Evolutionary conservation across 2,888 invertebrate species (phyloP).

Genomic region (Nomada lathburiana): DNA sequence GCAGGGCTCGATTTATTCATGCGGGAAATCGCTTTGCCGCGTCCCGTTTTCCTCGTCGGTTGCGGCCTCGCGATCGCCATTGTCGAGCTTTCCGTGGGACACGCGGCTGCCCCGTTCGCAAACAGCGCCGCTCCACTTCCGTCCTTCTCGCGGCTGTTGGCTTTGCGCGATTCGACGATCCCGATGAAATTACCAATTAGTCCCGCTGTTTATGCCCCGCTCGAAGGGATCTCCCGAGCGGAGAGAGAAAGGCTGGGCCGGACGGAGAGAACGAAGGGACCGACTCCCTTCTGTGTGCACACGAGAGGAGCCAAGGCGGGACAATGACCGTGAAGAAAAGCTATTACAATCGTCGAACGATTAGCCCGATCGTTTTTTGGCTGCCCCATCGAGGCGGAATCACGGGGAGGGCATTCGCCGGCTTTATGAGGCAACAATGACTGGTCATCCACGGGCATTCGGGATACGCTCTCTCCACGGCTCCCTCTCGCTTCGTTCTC

Average conservation of each 20-base stretch:
- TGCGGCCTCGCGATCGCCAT: conserved; percentile 33
- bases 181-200: conserved; percentile 43
- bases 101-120: background rate
- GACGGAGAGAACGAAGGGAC: background rate
- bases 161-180: conserved; percentile 4
- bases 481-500: conserved; percentile 19
- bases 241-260: background rate
- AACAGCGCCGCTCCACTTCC: background rate
- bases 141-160: background rate
- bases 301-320: conserved; percentile 56
- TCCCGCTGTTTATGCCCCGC: conserved; percentile 18
- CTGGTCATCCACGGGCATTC: conserved; percentile 72
- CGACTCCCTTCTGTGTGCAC: conserved; percentile 1
- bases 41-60: background rate
- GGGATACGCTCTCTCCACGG: conserved; percentile 41
- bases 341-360: conserved; percentile 79
- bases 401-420: conserved; percentile 73
- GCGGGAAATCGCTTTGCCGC: conserved; percentile 81
- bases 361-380: conserved; percentile 78
- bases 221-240: background rate
- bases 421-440: conserved; percentile 78
- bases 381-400: conserved; percentile 65
- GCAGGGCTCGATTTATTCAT: conserved; percentile 82
- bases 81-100: conserved; percentile 20
- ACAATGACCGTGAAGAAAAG: conserved; percentile 79